Base-by-base conservation (phyloP, 1,140 invertebrate species). In the Chionoecetes opilio region DNA sequence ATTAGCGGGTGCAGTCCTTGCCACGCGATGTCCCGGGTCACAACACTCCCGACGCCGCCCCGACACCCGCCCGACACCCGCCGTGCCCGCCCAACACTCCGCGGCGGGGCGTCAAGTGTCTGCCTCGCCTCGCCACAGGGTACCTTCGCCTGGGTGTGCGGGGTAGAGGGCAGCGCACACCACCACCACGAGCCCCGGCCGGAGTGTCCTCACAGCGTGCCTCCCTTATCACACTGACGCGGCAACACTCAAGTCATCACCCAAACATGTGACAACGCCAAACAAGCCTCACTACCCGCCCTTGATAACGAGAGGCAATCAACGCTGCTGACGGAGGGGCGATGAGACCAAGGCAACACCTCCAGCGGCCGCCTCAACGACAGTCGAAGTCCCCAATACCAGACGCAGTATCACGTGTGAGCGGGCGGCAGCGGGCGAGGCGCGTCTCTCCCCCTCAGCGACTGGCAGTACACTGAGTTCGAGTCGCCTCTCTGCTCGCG, bases 311-410 rank as follows among this genome's bases (percentile, higher is more conserved):
- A 26, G n/a, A n/a, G 63, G 8, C 21, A n/a, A 75, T 17, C 63
- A 21, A 6, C n/a, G 63, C 21, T 75, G n/a, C 63, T n/a, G 63
- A 75, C 63, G 63, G 63, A 75, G 21, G 21, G n/a, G 26, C 63
- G n/a, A 75, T n/a, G 63, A 1, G 63, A 0, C 21, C 0, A 3
- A 26, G 63, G 21, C 26, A 75, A n/a, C 63, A n/a, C 63, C 21
- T 75, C 63, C n/a, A 75, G 63, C 63, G 63, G n/a, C 63, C 21
- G 63, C 11, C 63, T 11, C 63, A 75, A n/a, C 63, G 63, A 75
- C 63, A 75, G 63, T 75, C 63, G 63, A 75, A 75, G 63, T 75
- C 63, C 63, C 63, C 63, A 21, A n/a, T 75, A 75, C 63, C 63
- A 26, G 63, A 8, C 63, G 63, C 46, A 75, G 63, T 21, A 75